Evolutionary conservation across 1,140 invertebrate genomes (phyloP).

Genomic region (Leptinotarsa undecemlineata): DNA sequence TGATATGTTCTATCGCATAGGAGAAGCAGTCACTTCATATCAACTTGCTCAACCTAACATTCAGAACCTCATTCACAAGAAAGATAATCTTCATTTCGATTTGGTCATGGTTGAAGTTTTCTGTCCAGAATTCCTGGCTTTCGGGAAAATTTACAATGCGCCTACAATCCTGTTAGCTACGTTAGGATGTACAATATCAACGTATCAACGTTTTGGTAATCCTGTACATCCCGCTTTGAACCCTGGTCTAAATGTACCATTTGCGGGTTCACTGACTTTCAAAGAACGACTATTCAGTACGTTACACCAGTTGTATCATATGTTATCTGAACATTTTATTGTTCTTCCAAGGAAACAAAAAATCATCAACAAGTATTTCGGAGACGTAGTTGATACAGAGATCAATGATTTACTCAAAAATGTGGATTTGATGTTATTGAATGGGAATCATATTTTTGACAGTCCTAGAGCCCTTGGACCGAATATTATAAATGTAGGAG

Average conservation of each 20-base stretch:
- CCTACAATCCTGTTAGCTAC: slow-evolving; percentile 9
- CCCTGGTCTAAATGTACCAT: slow-evolving; percentile 33
- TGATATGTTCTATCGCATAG: neutral
- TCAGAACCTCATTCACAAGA: slow-evolving; percentile 43
- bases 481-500: slow-evolving; percentile 37
- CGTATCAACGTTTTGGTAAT: slow-evolving; percentile 31
- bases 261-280: slow-evolving; percentile 50
- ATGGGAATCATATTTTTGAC: slow-evolving; percentile 26
- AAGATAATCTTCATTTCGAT: slow-evolving; percentile 47
- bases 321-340: too few species aligned
- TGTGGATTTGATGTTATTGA: slow-evolving; percentile 30
- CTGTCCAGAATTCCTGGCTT: slow-evolving; percentile 33
- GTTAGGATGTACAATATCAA: neutral
- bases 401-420: slow-evolving; percentile 29
- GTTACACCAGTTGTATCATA: slow-evolving; percentile 29
- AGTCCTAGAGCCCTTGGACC: slow-evolving; percentile 7
- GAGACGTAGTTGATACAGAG: slow-evolving; percentile 32
- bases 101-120: slow-evolving; percentile 46
- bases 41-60: slow-evolving; percentile 41
- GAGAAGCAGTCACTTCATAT: too few species aligned
- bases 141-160: slow-evolving; percentile 39
- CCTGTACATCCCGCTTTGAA: slow-evolving; percentile 30
- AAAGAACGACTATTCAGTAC: slow-evolving; percentile 51
- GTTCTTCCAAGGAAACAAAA: neutral
- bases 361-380: slow-evolving; percentile 55